Percentiles rank a stretch among this genome's conserved stretches.
Evolutionary conservation across 1,140 invertebrate genomes (phyloP).

Genomic region (Sycophaga agraensis): DNA sequence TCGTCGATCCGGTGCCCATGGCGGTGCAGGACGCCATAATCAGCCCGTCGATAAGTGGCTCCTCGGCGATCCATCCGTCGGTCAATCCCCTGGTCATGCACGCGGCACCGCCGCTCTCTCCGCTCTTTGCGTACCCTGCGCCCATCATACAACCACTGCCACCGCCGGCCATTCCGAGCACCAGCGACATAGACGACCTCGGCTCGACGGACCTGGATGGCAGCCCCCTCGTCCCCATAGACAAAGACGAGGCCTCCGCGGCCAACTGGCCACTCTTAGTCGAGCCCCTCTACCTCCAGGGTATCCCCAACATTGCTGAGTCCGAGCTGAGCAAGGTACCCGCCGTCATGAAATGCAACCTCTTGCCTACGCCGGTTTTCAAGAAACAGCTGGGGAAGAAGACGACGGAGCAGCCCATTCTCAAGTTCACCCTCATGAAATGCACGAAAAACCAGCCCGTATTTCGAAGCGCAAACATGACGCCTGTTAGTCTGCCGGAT

Average conservation of each 20-base stretch:
- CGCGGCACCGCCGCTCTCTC: not conserved
- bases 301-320: conserved; percentile 35
- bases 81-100: not conserved
- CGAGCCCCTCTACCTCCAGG: conserved; percentile 37
- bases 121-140: not conserved
- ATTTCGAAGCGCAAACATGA: conserved; percentile 45
- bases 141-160: not conserved
- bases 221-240: conserved; percentile 36
- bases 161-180: no score
- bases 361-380: conserved; percentile 39
- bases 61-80: conserved; percentile 6
- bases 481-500: conserved; percentile 32
- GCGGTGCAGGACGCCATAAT: not conserved
- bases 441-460: not conserved
- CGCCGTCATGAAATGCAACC: conserved; percentile 29
- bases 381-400: conserved; percentile 43
- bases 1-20: not conserved
- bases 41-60: not conserved
- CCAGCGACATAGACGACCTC: not conserved
- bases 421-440: no score
- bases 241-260: not conserved
- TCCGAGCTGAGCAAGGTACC: conserved; percentile 9
- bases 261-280: not conserved
- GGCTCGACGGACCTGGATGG: conserved; percentile 40
- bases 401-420: no score